Conservation (phyloP, 2,888 invertebrate genomes). For the Scotopteryx bipunctaria region DNA sequence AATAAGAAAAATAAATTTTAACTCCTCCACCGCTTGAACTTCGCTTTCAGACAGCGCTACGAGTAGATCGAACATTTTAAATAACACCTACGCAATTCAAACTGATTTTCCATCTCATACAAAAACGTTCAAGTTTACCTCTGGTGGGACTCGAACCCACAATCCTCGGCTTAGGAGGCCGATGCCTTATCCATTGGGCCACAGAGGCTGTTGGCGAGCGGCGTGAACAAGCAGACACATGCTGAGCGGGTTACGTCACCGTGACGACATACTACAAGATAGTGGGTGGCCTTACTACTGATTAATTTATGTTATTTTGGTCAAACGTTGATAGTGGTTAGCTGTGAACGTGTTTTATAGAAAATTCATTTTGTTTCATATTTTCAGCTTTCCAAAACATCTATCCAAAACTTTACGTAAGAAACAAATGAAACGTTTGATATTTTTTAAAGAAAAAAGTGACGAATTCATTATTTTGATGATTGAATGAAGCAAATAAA, state of each 20-base stretch:
- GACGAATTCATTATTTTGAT: no score
- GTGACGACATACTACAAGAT: slow-evolving; percentile 44
- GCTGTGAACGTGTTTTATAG: slow-evolving; percentile 11
- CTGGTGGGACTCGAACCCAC: slow-evolving; percentile 94
- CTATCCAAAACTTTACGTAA: no score
- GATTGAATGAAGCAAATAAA: no score
- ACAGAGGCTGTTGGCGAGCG: slow-evolving; percentile 93
- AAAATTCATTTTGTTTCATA: neutral
- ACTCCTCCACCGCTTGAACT: neutral
- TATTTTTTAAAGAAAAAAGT: no score
- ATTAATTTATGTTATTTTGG: slow-evolving; percentile 39
- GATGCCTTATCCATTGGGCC: slow-evolving; percentile 93
- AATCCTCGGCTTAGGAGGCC: slow-evolving; percentile 93
- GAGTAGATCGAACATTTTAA: neutral
- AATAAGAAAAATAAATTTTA: neutral
- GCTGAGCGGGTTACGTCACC: slow-evolving; percentile 60
- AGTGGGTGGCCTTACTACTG: slow-evolving; percentile 53
- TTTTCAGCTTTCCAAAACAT: neutral
- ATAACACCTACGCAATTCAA: slow-evolving; percentile 8
- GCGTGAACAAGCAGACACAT: slow-evolving; percentile 86
- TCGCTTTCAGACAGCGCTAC: neutral
- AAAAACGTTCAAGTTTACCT: slow-evolving; percentile 83
- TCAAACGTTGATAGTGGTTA: slow-evolving; percentile 31
- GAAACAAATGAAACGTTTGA: no score
- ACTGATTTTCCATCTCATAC: slow-evolving; percentile 29